A percentile compares a stretch with the other conserved stretches of the same genome.
Conservation (phyloP, 2,797 vertebrate species). For the Atherinosoma microstoma region DNA sequence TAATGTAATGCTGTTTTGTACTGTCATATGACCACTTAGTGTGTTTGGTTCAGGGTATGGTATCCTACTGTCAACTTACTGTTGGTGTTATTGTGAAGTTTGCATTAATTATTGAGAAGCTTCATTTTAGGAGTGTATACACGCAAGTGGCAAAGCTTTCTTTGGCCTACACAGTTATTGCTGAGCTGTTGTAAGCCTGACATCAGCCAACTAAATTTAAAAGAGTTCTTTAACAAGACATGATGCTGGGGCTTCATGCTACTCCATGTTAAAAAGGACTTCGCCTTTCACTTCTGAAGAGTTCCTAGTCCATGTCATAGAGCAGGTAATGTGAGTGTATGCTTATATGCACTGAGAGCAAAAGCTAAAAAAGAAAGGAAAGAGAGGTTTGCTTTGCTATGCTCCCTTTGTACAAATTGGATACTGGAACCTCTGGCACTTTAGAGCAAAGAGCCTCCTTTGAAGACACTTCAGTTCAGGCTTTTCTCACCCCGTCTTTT, state of each 20-base stretch:
- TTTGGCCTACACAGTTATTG: constrained; percentile 58
- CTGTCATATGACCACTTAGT: constrained; percentile 28
- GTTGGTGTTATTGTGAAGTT: constrained; percentile 38
- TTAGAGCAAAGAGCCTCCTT: constrained; percentile 71
- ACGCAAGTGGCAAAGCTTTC: constrained; percentile 32
- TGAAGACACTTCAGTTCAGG: constrained; percentile 72
- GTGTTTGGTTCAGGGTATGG: constrained; percentile 17
- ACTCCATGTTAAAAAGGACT: constrained; percentile 39
- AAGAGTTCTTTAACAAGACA: constrained; percentile 38
- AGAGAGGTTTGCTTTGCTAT: constrained; percentile 56
- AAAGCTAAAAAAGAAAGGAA: constrained; percentile 32
- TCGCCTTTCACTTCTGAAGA: constrained; percentile 52
- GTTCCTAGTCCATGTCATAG: constrained; percentile 46
- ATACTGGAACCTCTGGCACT: constrained; percentile 75
- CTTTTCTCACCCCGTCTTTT: constrained; percentile 74
- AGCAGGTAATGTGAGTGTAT: constrained; percentile 56
- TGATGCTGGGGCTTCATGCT: constrained; percentile 26
- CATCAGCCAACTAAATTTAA: constrained; percentile 63
- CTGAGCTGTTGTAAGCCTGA: constrained; percentile 68
- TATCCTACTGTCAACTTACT: constrained; percentile 38
- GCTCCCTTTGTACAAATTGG: constrained; percentile 78
- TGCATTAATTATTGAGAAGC: constrained; percentile 36
- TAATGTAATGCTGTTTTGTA: constrained; percentile 40
- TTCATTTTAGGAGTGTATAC: constrained; percentile 26
- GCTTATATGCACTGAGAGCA: constrained; percentile 55